Conservation (phyloP, 2,888 invertebrate species). For the Acleris emargana region DNA sequence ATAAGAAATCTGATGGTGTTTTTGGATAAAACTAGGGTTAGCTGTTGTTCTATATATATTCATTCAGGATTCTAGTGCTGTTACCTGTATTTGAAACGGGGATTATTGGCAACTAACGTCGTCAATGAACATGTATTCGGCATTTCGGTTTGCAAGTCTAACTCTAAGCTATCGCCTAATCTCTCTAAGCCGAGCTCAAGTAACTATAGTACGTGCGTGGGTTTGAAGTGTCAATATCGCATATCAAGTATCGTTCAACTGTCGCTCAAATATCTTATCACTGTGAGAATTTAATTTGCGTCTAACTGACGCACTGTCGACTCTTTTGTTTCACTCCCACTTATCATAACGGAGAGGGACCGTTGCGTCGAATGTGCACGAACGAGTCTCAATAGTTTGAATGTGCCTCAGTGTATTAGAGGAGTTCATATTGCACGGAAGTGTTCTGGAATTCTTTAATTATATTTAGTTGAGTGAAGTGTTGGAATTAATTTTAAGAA, state of each 20-base stretch:
- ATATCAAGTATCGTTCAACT: slow-evolving; percentile 33
- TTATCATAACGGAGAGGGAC: slow-evolving; percentile 12
- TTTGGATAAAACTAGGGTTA: too few species aligned
- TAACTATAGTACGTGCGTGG: slow-evolving; percentile 16
- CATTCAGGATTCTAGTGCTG: too few species aligned
- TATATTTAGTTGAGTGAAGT: neutral
- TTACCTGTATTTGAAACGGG: too few species aligned
- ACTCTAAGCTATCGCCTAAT: too few species aligned
- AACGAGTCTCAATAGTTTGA: neutral
- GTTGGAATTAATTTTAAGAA: slow-evolving; percentile 3
- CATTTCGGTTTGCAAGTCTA: too few species aligned
- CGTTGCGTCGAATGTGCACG: slow-evolving; percentile 10
- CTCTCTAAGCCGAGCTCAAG: neutral
- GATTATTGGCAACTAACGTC: too few species aligned
- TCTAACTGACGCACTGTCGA: slow-evolving; percentile 28
- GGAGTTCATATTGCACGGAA: slow-evolving; percentile 35
- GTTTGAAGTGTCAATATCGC: slow-evolving; percentile 29
- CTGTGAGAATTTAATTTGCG: slow-evolving; percentile 36
- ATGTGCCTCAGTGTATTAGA: slow-evolving; percentile 17
- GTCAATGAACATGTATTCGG: too few species aligned
- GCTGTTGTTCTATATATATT: too few species aligned
- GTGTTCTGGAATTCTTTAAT: neutral
- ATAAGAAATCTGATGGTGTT: too few species aligned
- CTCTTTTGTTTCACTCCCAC: slow-evolving; percentile 16
- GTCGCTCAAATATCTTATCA: slow-evolving; percentile 34